Base-by-base conservation (phyloP, 2,888 invertebrate genomes). In the Glyphotaelius pellucidus region DNA sequence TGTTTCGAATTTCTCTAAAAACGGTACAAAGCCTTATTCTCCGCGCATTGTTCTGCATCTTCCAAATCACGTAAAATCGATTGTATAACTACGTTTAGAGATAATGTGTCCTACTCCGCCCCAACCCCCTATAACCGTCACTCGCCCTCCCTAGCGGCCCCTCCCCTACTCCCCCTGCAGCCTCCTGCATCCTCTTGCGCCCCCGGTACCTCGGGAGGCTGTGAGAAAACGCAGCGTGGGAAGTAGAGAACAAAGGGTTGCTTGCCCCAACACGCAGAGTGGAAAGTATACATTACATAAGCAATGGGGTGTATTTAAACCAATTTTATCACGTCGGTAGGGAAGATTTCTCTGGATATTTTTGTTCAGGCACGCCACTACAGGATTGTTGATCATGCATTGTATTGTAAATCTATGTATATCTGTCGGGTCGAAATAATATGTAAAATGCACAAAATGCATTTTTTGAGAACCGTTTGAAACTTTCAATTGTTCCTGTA, bases 161-260 rank as follows among this genome's bases (percentile, higher is more conserved):
- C 31, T 14, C 30, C 67, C 19, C 35, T 19, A 15, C n/a, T n/a
- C 9, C 88, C 31, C 67, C 35, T 89, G 32, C 79, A 89, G 80
- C 88, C 67, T 80, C 88, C 88, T 19, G 32, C 88, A 87, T 47
- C 87, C 80, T 47, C 86, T 30, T n/a, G 25, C 86, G 3, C 86
- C 30, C 85, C 86, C 3, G 30, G n/a, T 47, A 67, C 67, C 25
- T 25, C 25, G 67, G 67, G 67, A 67, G 67, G 67, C 67, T 25
- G 67, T 42, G 42, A 89, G 79, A 89, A 79, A 31, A 67, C 88
- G 88, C 80, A 89, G 88, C 88, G 88, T 80, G 88, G 79, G 88
- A 89, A 89, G 31, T n/a, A 79, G 31, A n/a, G 52, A 89, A 89
- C 88, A 89, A 89, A 89, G 88, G 79, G 67, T 35, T 79, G 79